Evolutionary conservation across 2,113 vertebrate species (phyloP).

Genomic region (Shinisaurus crocodilurus): DNA sequence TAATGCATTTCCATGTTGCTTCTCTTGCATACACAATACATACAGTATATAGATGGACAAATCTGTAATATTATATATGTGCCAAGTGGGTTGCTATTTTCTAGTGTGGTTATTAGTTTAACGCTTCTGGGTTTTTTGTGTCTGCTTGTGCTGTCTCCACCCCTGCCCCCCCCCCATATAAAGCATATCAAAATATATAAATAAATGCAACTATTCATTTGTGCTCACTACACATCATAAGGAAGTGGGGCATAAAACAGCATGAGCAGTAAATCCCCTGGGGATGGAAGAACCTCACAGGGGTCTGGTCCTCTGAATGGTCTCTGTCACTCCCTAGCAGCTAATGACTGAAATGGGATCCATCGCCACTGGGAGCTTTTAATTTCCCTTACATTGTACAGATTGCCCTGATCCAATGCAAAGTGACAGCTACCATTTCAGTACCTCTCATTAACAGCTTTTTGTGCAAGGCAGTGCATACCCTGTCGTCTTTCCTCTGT

Average conservation of each 20-base stretch:
- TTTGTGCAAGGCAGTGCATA: slow-evolving; percentile 40
- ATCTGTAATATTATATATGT: slow-evolving; percentile 16
- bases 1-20: slow-evolving; percentile 37
- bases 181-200: slow-evolving; percentile 73
- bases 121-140: slow-evolving; percentile 43
- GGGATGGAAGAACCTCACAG: slow-evolving; percentile 72
- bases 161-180: slow-evolving; percentile 46
- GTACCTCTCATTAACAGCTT: slow-evolving; percentile 77
- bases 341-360: slow-evolving; percentile 83
- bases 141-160: slow-evolving; percentile 41
- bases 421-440: slow-evolving; percentile 79
- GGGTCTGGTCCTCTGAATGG: slow-evolving; percentile 80
- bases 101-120: slow-evolving; percentile 55
- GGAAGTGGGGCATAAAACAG: slow-evolving; percentile 81
- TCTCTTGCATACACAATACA: slow-evolving; percentile 10
- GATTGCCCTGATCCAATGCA: slow-evolving; percentile 75
- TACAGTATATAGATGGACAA: accelerated
- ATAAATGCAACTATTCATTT: slow-evolving; percentile 76
- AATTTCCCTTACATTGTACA: slow-evolving; percentile 82
- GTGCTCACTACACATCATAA: slow-evolving; percentile 74
- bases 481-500: slow-evolving; percentile 35
- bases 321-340: slow-evolving; percentile 71
- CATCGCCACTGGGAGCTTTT: slow-evolving; percentile 82
- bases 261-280: slow-evolving; percentile 77
- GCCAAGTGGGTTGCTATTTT: slow-evolving; percentile 38